phyloP scores from a whole-genome alignment of 2,797 vertebrate species.

The Lacerta viridis region DNA sequence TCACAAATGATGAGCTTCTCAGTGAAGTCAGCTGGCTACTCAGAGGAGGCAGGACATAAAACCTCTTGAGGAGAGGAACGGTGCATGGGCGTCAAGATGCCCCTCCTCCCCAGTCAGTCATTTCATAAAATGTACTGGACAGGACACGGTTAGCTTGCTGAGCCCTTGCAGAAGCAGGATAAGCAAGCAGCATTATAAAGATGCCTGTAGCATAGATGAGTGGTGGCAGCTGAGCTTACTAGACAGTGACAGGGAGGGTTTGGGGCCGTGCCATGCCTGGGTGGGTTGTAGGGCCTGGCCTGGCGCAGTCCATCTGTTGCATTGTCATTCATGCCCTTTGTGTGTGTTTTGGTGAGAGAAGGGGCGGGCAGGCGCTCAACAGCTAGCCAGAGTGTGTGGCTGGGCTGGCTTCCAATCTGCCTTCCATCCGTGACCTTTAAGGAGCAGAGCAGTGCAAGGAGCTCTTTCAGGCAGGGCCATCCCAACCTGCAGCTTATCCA shows the following conservation, averaged over 20 bases:
- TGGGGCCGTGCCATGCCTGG: conserved; percentile 47
- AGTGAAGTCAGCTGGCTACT: not conserved
- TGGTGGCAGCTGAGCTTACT: conserved; percentile 46
- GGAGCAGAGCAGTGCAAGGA: not conserved
- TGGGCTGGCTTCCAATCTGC: conserved; percentile 16
- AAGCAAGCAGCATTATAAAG: conserved; percentile 17
- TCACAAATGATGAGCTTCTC: not conserved
- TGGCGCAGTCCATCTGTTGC: conserved; percentile 18
- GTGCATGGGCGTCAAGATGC: not conserved
- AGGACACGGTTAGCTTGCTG: not conserved
- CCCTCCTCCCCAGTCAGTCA: not conserved
- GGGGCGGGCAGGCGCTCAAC: conserved; percentile 1
- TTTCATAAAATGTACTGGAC: not conserved
- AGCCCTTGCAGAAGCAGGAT: not conserved
- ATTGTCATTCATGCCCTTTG: conserved; percentile 26
- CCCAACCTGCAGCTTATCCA: not conserved
- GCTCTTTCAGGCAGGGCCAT: not conserved
- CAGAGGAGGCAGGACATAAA: not conserved
- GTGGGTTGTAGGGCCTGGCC: conserved; percentile 25
- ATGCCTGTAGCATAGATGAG: conserved; percentile 47
- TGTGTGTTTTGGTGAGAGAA: not conserved
- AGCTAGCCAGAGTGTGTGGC: not conserved
- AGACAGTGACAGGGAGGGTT: conserved; percentile 46
- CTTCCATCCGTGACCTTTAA: conserved; percentile 19
- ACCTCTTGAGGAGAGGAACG: not conserved